Percentiles rank a stretch among this genome's conserved stretches.
Conservation (phyloP, 2,113 vertebrate species). For the Hyperopisus bebe region DNA sequence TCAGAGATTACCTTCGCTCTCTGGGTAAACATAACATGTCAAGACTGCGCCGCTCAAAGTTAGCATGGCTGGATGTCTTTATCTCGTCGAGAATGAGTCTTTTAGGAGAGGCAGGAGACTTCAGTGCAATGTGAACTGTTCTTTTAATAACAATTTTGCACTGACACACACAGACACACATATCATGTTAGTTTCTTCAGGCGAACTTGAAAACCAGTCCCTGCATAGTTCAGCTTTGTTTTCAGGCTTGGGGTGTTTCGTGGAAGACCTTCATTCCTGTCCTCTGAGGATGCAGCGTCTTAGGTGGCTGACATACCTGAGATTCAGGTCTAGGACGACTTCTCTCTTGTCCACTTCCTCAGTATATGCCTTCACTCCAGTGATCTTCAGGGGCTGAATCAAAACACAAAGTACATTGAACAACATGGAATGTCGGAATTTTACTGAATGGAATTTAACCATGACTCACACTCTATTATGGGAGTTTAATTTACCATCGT, state of each 20-base stretch:
- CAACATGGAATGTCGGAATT: neutral
- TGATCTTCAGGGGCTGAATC: constrained; percentile 79
- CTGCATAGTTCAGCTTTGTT: neutral
- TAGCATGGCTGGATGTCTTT: neutral
- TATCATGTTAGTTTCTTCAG: neutral
- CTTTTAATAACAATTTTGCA: neutral
- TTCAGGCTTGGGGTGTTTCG: neutral
- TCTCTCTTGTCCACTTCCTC: constrained; percentile 73
- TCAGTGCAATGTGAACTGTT: neutral
- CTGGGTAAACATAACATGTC: neutral
- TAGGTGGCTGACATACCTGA: constrained; percentile 59
- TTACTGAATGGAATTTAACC: neutral
- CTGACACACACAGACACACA: neutral
- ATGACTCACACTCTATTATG: neutral
- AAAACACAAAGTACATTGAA: neutral
- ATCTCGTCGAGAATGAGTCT: neutral
- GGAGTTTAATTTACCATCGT: neutral
- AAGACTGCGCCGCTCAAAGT: neutral
- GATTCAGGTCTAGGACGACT: constrained; percentile 79
- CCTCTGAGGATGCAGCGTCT: neutral
- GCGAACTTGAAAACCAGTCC: neutral
- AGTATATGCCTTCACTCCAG: constrained; percentile 75
- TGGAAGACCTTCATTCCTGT: neutral
- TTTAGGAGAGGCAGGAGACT: neutral
- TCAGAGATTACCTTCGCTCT: neutral